Base-by-base conservation (phyloP, 2,888 invertebrate genomes). In the Timema cristinae region DNA sequence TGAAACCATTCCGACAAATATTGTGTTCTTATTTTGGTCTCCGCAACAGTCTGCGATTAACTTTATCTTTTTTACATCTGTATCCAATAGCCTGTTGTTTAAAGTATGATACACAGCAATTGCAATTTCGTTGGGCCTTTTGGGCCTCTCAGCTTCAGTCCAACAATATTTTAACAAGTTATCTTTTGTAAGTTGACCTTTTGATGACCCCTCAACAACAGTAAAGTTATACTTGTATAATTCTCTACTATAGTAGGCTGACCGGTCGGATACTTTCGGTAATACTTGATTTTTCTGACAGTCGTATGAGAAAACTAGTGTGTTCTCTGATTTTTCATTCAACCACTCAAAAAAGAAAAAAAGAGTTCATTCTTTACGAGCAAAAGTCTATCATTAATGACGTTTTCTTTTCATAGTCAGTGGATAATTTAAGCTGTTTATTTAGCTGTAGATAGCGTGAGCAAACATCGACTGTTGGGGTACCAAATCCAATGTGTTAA, bases 21-120 rank as follows among this genome's bases (percentile, higher is more conserved):
- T 69, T 6, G 54, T 69, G 54, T 69, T 59, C n/a, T 69, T 15
- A 48, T 69, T 69, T 54, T 69, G 69, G n/a, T 54, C 69, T 32
- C 54, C 9, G 32, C 69, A 69, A 6, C 59, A 7, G 48, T 69
- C 69, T 47, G 13, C 32, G 10, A 69, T 47, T 15, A 69, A 47
- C 16, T 16, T 51, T 48, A 51, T 56, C 48, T 49, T 52, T 16
- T 2, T 5, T 7, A 32, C 8, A 49, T n/a, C 51, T n/a, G 6
- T 13, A 61, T 10, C 16, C 47, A 16, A 10, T 49, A 49, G 50
- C 11, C 8, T 68, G 50, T 68, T 68, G 49, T n/a, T 48, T 10
- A 59, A 49, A 16, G 11, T 63, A 50, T 16, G 15, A n/a, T n/a
- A 70, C 10, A 48, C 56, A 70, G 70, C 70, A n/a, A n/a, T 61